Evolutionary conservation across 1,140 invertebrate genomes (phyloP).

Genomic region (Drosophila rhopaloa): DNA sequence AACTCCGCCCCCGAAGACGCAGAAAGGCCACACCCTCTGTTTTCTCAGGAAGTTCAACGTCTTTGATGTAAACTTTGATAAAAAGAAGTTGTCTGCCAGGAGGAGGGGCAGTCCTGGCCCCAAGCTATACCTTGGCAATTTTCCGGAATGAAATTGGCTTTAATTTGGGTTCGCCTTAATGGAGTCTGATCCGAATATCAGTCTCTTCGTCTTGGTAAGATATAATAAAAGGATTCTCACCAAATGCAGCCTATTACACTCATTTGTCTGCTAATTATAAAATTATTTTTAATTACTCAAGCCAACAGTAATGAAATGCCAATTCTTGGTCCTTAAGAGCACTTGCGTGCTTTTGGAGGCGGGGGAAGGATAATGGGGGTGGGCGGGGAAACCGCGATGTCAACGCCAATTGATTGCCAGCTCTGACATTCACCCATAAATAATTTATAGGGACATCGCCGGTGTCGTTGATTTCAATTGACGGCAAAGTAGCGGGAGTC

Average conservation of each 20-base stretch:
- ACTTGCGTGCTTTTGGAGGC: slow-evolving; percentile 29
- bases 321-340: slow-evolving; percentile 36
- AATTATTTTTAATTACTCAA: slow-evolving; percentile 81
- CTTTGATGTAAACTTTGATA: slow-evolving; percentile 68
- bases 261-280: slow-evolving; percentile 68
- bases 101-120: slow-evolving; percentile 34
- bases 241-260: slow-evolving; percentile 49
- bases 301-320: slow-evolving; percentile 31
- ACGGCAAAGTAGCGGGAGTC: slow-evolving; percentile 50
- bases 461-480: slow-evolving; percentile 68
- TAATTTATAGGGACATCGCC: slow-evolving; percentile 66
- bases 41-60: slow-evolving; percentile 14
- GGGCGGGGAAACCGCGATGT: slow-evolving; percentile 41
- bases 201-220: neutral
- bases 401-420: slow-evolving; percentile 75
- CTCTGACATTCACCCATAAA: slow-evolving; percentile 46
- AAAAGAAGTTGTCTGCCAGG: slow-evolving; percentile 27
- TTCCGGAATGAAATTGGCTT: slow-evolving; percentile 39
- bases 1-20: slow-evolving; percentile 51
- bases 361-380: neutral
- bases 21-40: slow-evolving; percentile 27
- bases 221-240: slow-evolving; percentile 27
- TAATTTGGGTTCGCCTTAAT: slow-evolving; percentile 24
- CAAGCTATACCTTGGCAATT: slow-evolving; percentile 68
- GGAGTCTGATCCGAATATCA: slow-evolving; percentile 23